phyloP scores from a whole-genome alignment of 2,888 invertebrate species.

The Megastigmus dorsalis region DNA sequence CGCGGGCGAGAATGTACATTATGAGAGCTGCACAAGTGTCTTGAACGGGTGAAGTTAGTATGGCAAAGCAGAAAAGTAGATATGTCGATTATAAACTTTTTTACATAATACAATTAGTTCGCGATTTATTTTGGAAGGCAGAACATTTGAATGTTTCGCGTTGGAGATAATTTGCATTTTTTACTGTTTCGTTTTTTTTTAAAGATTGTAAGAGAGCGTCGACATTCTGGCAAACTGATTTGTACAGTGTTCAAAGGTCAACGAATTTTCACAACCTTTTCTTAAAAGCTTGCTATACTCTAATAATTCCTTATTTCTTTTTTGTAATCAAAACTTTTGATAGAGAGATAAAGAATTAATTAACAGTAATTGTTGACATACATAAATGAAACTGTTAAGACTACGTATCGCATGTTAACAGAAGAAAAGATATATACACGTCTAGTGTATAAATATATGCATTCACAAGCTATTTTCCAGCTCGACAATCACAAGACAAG shows the following conservation, averaged over 20 bases:
- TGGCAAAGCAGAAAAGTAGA: not conserved
- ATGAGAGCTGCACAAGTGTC: constrained; percentile 29
- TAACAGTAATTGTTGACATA: too few species aligned
- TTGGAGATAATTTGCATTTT: constrained; percentile 23
- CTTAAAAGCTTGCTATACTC: constrained; percentile 3
- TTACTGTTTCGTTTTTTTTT: not conserved
- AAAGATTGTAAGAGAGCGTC: constrained; percentile 1
- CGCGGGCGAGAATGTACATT: not conserved
- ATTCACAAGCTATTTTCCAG: constrained; percentile 35
- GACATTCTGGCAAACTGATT: constrained; percentile 23
- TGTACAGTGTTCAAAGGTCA: constrained; percentile 13
- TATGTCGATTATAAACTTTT: constrained; percentile 24
- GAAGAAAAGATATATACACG: constrained; percentile 17
- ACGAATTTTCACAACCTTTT: constrained; percentile 11
- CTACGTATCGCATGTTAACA: not conserved
- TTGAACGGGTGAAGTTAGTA: constrained; percentile 9
- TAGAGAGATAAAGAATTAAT: not conserved
- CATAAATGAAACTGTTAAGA: constrained; percentile 6
- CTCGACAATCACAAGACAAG: constrained; percentile 48
- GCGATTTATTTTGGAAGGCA: not conserved
- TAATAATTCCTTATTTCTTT: constrained; percentile 22
- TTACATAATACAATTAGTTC: constrained; percentile 10
- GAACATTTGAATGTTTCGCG: not conserved
- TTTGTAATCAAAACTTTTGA: constrained; percentile 5
- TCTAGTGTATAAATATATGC: not conserved